Conservation (phyloP, 1,140 invertebrate species). For the Drosophila albomicans region DNA sequence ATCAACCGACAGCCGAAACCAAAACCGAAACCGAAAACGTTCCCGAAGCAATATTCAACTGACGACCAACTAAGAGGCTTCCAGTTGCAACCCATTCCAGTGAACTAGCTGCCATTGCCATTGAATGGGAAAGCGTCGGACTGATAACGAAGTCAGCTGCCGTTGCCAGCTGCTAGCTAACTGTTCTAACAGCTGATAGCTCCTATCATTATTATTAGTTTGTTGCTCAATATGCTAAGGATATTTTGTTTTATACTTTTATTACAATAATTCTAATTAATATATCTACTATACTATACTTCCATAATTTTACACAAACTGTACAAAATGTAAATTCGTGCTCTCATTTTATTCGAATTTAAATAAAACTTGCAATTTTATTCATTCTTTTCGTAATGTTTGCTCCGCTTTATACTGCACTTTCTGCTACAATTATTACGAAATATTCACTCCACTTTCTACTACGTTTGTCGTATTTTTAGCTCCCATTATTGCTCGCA, state of each 20-base stretch:
- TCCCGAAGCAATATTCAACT: slow-evolving; percentile 26
- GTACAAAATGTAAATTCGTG: no score
- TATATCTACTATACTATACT: no score
- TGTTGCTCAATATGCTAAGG: not conserved
- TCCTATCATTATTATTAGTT: not conserved
- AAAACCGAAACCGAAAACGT: not conserved
- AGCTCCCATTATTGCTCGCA: no score
- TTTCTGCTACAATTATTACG: slow-evolving; percentile 4
- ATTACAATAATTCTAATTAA: not conserved
- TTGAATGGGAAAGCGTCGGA: slow-evolving; percentile 24
- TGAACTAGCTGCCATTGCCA: not conserved
- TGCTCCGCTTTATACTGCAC: slow-evolving; percentile 8
- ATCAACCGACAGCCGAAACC: slow-evolving; percentile 10
- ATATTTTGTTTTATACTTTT: not conserved
- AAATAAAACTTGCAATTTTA: no score
- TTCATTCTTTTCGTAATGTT: not conserved
- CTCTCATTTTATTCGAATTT: no score
- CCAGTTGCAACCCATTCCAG: slow-evolving; percentile 73
- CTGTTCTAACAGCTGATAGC: slow-evolving; percentile 58
- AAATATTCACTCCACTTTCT: not conserved
- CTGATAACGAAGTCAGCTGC: slow-evolving; percentile 58
- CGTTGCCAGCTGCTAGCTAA: slow-evolving; percentile 46
- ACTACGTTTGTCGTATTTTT: not conserved
- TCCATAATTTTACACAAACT: no score
- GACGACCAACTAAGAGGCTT: slow-evolving; percentile 39